Percentiles rank a stretch among this genome's conserved stretches.
These are phyloP conservation scores for Antechinus stuartii DNA, from an alignment of 2,113 vertebrate genomes.

Conservation along the genomic window DNA sequence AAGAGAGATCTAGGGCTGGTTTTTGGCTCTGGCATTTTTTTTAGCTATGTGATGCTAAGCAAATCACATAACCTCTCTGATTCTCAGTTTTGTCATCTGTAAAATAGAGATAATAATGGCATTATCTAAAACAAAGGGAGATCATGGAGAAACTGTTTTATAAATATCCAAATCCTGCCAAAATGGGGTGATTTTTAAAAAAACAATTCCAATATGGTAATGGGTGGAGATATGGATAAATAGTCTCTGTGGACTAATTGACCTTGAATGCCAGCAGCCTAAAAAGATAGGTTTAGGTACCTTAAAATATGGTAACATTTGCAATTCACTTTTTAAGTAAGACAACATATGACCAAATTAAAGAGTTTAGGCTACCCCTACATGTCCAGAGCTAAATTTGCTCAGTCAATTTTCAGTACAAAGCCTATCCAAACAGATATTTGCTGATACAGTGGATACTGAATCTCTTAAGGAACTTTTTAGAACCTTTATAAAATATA, in stretches of 20 bases:
- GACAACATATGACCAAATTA: not conserved
- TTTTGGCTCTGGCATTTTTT: not conserved
- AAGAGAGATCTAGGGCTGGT: not conserved
- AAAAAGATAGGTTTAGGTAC: not conserved
- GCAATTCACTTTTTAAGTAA: not conserved
- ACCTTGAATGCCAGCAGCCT: not conserved
- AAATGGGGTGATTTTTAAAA: not conserved
- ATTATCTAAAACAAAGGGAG: not conserved
- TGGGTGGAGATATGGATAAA: not conserved
- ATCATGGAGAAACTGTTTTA: not conserved
- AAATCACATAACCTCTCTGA: not conserved
- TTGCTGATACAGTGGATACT: conserved; percentile 21
- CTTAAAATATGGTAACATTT: not conserved
- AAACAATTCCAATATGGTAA: not conserved
- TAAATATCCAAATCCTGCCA: not conserved
- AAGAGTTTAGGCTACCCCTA: conserved; percentile 8
- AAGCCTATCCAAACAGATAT: conserved; percentile 29
- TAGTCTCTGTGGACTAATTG: not conserved
- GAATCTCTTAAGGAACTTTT: conserved; percentile 44
- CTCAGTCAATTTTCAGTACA: conserved; percentile 38
- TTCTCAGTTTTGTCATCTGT: not conserved
- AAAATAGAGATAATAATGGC: not conserved
- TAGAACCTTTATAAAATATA: conserved; percentile 50
- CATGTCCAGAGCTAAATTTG: conserved; percentile 25
- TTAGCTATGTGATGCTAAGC: not conserved